Evolutionary conservation across 2,113 vertebrate species (phyloP).

Genomic region (Polypterus senegalus): DNA sequence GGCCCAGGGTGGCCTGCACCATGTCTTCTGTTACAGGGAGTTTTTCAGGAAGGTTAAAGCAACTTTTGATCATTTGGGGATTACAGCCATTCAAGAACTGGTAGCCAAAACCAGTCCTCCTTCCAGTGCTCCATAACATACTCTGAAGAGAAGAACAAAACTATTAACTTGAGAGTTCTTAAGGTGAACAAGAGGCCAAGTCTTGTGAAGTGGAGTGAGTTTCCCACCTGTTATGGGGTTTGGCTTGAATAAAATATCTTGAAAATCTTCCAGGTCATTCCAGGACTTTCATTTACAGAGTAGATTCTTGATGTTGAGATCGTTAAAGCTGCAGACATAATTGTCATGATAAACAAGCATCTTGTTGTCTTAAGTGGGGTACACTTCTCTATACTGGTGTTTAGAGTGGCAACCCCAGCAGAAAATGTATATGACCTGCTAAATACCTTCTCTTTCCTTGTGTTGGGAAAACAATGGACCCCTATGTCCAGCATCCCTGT

Average conservation of each 20-base stretch:
- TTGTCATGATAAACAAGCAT: too few species aligned
- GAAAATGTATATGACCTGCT: too few species aligned
- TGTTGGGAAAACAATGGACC: too few species aligned
- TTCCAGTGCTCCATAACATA: slow-evolving; percentile 34
- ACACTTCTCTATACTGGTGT: too few species aligned
- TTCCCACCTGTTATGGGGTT: slow-evolving; percentile 48
- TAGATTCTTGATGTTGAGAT: too few species aligned
- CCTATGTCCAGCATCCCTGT: too few species aligned
- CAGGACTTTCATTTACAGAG: slow-evolving; percentile 34
- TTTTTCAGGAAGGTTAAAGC: slow-evolving; percentile 29
- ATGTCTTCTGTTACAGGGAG: slow-evolving; percentile 41
- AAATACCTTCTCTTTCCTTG: too few species aligned
- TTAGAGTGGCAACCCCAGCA: too few species aligned
- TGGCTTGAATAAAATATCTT: slow-evolving; percentile 61
- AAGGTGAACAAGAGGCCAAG: too few species aligned
- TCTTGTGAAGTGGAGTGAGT: not conserved
- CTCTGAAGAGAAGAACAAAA: slow-evolving; percentile 16
- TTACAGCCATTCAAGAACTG: slow-evolving; percentile 46
- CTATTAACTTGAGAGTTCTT: too few species aligned
- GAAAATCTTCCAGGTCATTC: slow-evolving; percentile 56
- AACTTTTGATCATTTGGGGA: slow-evolving; percentile 27
- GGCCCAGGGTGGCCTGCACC: slow-evolving; percentile 30
- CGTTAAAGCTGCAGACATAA: too few species aligned
- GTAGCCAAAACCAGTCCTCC: slow-evolving; percentile 41
- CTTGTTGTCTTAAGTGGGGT: too few species aligned